Percentiles rank a stretch among this genome's conserved stretches.
phyloP scores from a whole-genome alignment of 1,140 invertebrate species.

The Pseudomyrmex cubaensis region DNA sequence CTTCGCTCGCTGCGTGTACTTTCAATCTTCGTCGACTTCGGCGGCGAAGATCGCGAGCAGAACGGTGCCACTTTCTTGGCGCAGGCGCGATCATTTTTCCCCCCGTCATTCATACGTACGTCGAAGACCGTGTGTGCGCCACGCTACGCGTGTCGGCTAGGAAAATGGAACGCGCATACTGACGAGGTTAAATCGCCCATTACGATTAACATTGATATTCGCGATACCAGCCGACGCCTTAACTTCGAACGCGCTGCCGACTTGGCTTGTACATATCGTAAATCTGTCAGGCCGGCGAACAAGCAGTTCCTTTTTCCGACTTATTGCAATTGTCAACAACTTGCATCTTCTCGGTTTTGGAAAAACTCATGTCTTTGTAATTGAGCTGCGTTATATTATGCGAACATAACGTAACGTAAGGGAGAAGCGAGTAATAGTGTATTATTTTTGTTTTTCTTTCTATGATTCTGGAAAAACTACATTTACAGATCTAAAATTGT shows the following conservation, averaged over 20 bases:
- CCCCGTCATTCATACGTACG: conserved; percentile 52
- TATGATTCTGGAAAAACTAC: no score
- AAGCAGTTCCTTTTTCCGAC: conserved; percentile 30
- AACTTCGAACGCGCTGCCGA: conserved; percentile 29
- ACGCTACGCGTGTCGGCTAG: conserved; percentile 37
- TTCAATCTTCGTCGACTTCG: conserved; percentile 10
- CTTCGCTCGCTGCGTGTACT: neutral
- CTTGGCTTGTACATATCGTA: conserved; percentile 24
- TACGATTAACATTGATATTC: conserved; percentile 59
- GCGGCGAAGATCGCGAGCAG: conserved; percentile 25
- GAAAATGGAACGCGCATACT: conserved; percentile 58
- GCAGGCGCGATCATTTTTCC: conserved; percentile 35
- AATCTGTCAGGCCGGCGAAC: conserved; percentile 7
- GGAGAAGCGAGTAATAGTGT: no score
- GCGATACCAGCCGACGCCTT: conserved; percentile 56
- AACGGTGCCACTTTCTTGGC: conserved; percentile 55
- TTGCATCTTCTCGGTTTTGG: no score
- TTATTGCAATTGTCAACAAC: neutral
- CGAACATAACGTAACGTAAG: neutral
- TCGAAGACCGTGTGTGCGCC: conserved; percentile 18
- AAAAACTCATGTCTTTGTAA: no score
- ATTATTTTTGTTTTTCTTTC: no score
- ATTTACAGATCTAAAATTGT: no score
- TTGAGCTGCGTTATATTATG: neutral
- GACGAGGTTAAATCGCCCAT: conserved; percentile 59